Evolutionary conservation across 2,797 vertebrate species (phyloP).

Genomic region (Muscicapa striata): DNA sequence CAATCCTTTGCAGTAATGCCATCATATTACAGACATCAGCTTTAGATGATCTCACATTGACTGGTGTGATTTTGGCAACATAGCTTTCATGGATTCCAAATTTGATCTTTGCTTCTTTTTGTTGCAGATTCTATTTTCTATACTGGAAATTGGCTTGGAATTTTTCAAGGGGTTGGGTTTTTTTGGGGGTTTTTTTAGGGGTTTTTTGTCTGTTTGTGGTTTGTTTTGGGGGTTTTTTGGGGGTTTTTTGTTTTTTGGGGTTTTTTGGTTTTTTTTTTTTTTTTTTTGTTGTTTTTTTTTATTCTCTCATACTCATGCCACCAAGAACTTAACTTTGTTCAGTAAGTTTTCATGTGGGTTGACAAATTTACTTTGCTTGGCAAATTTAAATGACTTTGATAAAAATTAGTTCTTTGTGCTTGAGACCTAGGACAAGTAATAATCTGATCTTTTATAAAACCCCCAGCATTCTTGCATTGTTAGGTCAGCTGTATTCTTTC

Average conservation of each 20-base stretch:
- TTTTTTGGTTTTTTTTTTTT: no score
- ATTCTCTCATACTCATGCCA: not conserved
- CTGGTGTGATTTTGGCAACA: not conserved
- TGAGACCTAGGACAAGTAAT: not conserved
- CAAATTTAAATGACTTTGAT: conserved; percentile 19
- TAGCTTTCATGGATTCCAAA: not conserved
- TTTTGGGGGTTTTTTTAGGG: no score
- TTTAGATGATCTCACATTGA: not conserved
- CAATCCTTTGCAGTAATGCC: not conserved
- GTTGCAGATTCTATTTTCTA: not conserved
- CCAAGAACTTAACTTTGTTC: not conserved
- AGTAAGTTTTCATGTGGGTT: conserved; percentile 19
- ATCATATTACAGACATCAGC: not conserved
- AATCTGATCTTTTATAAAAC: conserved; percentile 7
- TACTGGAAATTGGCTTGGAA: not conserved
- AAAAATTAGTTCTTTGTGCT: conserved; percentile 36
- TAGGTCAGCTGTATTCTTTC: not conserved
- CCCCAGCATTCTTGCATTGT: not conserved
- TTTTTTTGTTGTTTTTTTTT: not conserved
- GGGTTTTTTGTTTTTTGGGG: not conserved
- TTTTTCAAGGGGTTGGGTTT: not conserved
- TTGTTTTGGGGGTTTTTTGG: not conserved
- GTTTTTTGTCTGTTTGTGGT: not conserved
- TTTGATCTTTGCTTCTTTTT: not conserved
- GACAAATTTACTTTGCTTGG: conserved; percentile 17